Conservation (phyloP, 2,888 invertebrate species). For the Athalia circularis region DNA sequence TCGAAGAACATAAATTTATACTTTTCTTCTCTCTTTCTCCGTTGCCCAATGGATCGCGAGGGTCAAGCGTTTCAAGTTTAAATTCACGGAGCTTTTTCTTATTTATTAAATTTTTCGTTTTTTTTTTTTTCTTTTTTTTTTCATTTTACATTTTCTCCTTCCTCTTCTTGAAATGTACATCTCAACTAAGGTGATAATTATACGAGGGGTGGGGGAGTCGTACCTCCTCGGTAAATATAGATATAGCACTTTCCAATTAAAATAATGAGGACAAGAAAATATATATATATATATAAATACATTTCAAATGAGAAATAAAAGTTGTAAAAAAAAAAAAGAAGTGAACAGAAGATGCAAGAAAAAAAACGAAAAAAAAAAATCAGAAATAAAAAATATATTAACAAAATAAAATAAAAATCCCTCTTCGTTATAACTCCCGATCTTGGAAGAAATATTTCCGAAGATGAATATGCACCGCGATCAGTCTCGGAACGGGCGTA, state of each 20-base stretch:
- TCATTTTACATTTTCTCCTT: too few species aligned
- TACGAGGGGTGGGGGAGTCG: constrained; percentile 15
- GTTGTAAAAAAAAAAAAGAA: too few species aligned
- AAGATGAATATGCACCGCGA: constrained; percentile 35
- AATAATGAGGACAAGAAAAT: constrained; percentile 17
- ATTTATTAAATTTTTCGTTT: neutral
- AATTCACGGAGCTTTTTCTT: neutral
- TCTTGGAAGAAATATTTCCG: constrained; percentile 14
- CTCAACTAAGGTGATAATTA: constrained; percentile 36
- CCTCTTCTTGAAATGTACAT: constrained; percentile 34
- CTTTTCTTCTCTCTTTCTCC: neutral
- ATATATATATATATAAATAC: neutral
- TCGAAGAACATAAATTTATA: constrained; percentile 31
- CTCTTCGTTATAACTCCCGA: constrained; percentile 32
- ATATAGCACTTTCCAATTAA: constrained; percentile 34
- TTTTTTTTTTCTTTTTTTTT: too few species aligned
- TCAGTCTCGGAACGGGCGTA: neutral
- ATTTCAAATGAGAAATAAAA: too few species aligned
- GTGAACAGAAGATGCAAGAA: too few species aligned
- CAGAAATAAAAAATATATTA: neutral
- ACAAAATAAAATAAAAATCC: constrained; percentile 4
- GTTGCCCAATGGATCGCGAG: neutral
- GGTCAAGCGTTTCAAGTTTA: constrained; percentile 37
- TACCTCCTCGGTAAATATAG: constrained; percentile 16
- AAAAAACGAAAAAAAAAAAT: neutral